These are phyloP conservation scores for Scomber colias DNA, from an alignment of 2,113 vertebrate genomes.

Conservation along the genomic window DNA sequence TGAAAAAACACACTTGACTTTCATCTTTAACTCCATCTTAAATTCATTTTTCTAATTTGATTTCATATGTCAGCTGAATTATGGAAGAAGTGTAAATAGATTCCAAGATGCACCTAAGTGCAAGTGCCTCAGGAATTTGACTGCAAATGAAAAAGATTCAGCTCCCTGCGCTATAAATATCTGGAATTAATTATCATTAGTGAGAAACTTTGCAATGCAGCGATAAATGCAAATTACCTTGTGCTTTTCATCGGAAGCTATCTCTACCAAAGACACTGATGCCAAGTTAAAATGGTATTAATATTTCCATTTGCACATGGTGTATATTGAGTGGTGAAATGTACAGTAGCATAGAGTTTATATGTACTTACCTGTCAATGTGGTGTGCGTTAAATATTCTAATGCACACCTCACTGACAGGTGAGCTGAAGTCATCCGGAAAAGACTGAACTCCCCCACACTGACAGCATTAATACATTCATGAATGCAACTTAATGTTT, in stretches of 20 bases:
- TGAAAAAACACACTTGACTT: slow-evolving; percentile 26
- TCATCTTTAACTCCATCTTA: slow-evolving; percentile 53
- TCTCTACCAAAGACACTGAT: slow-evolving; percentile 3
- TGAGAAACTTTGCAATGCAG: slow-evolving; percentile 35
- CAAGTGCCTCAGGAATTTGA: slow-evolving; percentile 48
- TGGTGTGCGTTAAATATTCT: too few species aligned
- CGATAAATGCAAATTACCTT: slow-evolving; percentile 52
- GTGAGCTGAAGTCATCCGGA: too few species aligned
- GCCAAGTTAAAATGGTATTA: background rate
- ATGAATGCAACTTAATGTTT: too few species aligned
- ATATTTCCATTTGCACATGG: background rate
- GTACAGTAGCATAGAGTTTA: background rate
- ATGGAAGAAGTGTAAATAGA: slow-evolving; percentile 55
- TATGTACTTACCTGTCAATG: too few species aligned
- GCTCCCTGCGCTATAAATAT: slow-evolving; percentile 57
- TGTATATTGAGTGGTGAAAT: background rate
- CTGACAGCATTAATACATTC: too few species aligned
- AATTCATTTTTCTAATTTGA: slow-evolving; percentile 46
- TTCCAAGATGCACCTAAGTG: slow-evolving; percentile 29
- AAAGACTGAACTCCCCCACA: too few species aligned
- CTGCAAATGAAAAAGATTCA: slow-evolving; percentile 37
- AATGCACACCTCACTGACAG: too few species aligned
- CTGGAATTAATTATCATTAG: slow-evolving; percentile 59
- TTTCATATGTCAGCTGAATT: slow-evolving; percentile 44
- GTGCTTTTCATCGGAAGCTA: slow-evolving; percentile 31